Evolutionary conservation across 2,797 vertebrate genomes (phyloP).

Genomic region (Falco naumanni): DNA sequence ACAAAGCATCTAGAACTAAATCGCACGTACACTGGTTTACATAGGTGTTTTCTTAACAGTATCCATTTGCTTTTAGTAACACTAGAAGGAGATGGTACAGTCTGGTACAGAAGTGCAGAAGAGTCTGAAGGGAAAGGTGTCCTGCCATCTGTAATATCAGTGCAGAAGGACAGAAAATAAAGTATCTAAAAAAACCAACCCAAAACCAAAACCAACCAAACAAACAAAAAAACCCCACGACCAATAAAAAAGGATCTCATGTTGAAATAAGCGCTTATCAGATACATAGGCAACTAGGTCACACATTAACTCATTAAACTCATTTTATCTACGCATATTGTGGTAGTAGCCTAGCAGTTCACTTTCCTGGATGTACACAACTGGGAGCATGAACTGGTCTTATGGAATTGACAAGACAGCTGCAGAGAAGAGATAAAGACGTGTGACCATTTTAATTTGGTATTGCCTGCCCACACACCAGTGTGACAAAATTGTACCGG

Average conservation of each 20-base stretch:
- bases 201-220: too few species aligned
- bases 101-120: background rate
- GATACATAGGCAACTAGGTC: background rate
- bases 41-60: background rate
- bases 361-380: conserved; percentile 12
- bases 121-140: background rate
- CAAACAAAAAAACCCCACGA: too few species aligned
- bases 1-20: background rate
- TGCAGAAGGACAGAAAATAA: conserved; percentile 36
- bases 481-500: conserved; percentile 16
- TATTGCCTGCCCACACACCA: conserved; percentile 2
- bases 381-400: conserved; percentile 30
- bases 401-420: conserved; percentile 42
- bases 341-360: background rate
- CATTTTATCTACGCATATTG: background rate
- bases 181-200: background rate
- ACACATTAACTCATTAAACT: background rate
- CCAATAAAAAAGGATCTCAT: background rate
- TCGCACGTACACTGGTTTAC: rapidly evolving
- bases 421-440: conserved; percentile 61
- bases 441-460: conserved; percentile 59
- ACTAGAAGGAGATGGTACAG: background rate
- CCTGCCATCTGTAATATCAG: background rate
- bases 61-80: background rate
- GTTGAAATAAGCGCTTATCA: background rate